Conservation (phyloP, 2,797 vertebrate species). For the Sebastiscus tertius region DNA sequence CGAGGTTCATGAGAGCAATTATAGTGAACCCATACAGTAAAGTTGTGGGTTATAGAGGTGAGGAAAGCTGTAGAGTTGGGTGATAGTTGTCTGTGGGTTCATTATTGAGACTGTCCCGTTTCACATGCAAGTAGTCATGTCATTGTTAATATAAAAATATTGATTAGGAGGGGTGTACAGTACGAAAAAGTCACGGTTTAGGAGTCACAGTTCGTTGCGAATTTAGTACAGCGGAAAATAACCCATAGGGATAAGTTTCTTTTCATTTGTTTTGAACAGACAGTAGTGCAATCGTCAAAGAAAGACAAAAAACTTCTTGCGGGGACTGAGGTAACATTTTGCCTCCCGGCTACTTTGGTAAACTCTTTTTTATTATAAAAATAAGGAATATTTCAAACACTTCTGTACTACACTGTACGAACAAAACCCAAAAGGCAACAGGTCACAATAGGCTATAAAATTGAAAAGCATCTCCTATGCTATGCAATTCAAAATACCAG, state of each 20-base stretch:
- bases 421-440: not conserved
- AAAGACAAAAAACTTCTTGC: not conserved
- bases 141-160: not conserved
- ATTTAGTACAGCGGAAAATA: too few relatives aligned
- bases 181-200: not conserved
- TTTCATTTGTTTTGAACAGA: not conserved
- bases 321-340: not conserved
- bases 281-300: not conserved
- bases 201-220: too few relatives aligned
- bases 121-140: not conserved
- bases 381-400: not conserved
- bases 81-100: not conserved
- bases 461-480: not conserved
- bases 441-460: not conserved
- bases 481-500: not conserved
- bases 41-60: too few relatives aligned
- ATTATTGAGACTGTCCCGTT: not conserved
- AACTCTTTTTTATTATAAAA: not conserved
- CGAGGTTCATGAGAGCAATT: not conserved
- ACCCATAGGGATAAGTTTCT: accelerated
- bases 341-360: not conserved
- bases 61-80: not conserved
- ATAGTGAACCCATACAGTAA: not conserved
- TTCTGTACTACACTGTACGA: not conserved
- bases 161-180: not conserved